Percentiles rank a stretch among this genome's conserved stretches.
phyloP scores from a whole-genome alignment of 2,888 invertebrate genomes.

The Acanthosepion esculentum region DNA sequence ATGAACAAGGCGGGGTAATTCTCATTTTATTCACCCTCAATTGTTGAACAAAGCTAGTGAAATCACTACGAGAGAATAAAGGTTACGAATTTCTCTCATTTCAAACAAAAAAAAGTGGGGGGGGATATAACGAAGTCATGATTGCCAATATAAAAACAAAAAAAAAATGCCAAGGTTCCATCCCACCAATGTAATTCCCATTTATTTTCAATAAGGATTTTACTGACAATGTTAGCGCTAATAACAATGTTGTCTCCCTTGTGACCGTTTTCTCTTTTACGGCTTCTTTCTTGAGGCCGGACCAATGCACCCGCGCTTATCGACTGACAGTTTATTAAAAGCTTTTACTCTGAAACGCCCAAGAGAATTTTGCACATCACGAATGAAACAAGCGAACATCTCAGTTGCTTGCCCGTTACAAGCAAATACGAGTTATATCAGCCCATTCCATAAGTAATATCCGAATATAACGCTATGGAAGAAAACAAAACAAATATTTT shows the following conservation, averaged over 20 bases:
- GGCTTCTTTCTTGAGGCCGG: neutral
- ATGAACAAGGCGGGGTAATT: neutral
- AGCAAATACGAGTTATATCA: no score
- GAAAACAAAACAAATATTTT: no score
- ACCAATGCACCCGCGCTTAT: neutral
- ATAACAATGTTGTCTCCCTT: neutral
- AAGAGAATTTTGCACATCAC: neutral
- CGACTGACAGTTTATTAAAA: slow-evolving; percentile 33
- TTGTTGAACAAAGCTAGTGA: neutral
- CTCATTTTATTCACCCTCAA: neutral
- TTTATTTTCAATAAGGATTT: neutral
- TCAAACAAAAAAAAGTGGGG: no score
- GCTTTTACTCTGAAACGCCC: neutral
- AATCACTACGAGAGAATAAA: neutral
- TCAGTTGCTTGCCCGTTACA: neutral
- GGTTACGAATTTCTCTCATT: neutral
- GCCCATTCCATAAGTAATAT: no score
- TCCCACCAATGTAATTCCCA: neutral
- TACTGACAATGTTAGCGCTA: neutral
- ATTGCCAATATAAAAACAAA: no score
- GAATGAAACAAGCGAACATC: neutral
- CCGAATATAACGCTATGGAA: no score
- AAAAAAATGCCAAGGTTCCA: neutral
- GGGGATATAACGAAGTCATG: no score
- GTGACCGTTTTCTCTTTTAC: neutral